Percentiles rank a stretch among this genome's conserved stretches.
Conservation (phyloP, 92 coral and sea anemone species). For the Anthopleura xanthogrammica region DNA sequence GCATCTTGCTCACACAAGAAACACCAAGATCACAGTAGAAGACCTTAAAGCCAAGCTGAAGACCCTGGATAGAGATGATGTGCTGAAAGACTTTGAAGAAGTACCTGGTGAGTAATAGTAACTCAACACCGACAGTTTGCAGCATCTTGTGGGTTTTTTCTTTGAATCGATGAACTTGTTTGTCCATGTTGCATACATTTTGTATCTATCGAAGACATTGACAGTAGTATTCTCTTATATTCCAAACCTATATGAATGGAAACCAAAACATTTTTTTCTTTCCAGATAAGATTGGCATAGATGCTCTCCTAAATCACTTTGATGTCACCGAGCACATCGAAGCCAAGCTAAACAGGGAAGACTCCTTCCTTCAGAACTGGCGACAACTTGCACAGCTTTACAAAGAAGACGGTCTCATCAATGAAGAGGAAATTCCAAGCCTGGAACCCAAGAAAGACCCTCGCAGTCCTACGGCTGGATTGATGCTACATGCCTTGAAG, state of each 20-base stretch:
- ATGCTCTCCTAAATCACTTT: conserved; percentile 43
- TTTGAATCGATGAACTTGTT: too few relatives aligned
- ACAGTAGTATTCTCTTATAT: not conserved
- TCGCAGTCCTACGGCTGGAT: conserved; percentile 33
- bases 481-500: conserved; percentile 20
- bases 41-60: conserved; percentile 37
- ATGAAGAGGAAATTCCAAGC: conserved; percentile 29
- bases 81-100: conserved; percentile 31
- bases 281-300: conserved; percentile 46
- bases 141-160: too few relatives aligned
- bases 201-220: not conserved
- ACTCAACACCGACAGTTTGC: too few relatives aligned
- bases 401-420: conserved; percentile 24
- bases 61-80: conserved; percentile 38
- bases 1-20: conserved; percentile 39
- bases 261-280: not conserved
- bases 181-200: not conserved
- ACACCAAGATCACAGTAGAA: conserved; percentile 45
- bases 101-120: conserved; percentile 28
- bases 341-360: conserved; percentile 45
- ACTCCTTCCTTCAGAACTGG: conserved; percentile 48
- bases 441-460: conserved; percentile 35
- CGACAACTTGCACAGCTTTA: conserved; percentile 38
- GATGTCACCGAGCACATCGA: conserved; percentile 42
- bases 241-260: too few relatives aligned